Evolutionary conservation across 2,888 invertebrate genomes (phyloP).

Genomic region (Synergus japonicus): DNA sequence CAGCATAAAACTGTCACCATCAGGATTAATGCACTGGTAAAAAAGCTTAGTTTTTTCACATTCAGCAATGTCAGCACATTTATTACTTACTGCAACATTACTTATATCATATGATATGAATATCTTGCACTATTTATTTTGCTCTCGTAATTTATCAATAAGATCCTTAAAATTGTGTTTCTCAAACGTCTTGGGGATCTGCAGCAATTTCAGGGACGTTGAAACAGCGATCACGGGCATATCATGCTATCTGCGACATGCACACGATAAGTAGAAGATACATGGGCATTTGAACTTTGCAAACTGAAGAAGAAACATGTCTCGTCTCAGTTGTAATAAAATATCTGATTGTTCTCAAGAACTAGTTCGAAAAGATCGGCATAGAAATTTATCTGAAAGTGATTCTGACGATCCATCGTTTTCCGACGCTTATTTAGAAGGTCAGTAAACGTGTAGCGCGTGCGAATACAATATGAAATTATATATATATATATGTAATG

Average conservation of each 20-base stretch:
- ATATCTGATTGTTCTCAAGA: conserved; percentile 36
- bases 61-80: not conserved
- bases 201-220: conserved; percentile 16
- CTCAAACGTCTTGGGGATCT: not conserved
- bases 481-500: not conserved
- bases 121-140: not conserved
- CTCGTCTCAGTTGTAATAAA: conserved; percentile 33
- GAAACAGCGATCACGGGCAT: conserved; percentile 3
- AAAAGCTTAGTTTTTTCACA: conserved; percentile 10
- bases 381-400: conserved; percentile 33
- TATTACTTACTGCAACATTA: not conserved
- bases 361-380: conserved; percentile 21
- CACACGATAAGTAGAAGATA: conserved; percentile 34
- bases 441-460: conserved; percentile 14
- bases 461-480: not conserved
- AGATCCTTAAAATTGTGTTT: not conserved
- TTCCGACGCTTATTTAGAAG: conserved; percentile 35
- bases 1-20: conserved; percentile 16
- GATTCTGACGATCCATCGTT: conserved; percentile 18
- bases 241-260: conserved; percentile 19
- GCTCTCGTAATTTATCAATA: not conserved
- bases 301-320: conserved; percentile 31
- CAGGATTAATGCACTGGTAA: not conserved
- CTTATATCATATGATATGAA: not conserved
- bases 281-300: conserved; percentile 36